Percentiles rank a stretch among this genome's conserved stretches.
Evolutionary conservation across 2,797 vertebrate genomes (phyloP).

Genomic region (Sternarchorhynchus goeldii): DNA sequence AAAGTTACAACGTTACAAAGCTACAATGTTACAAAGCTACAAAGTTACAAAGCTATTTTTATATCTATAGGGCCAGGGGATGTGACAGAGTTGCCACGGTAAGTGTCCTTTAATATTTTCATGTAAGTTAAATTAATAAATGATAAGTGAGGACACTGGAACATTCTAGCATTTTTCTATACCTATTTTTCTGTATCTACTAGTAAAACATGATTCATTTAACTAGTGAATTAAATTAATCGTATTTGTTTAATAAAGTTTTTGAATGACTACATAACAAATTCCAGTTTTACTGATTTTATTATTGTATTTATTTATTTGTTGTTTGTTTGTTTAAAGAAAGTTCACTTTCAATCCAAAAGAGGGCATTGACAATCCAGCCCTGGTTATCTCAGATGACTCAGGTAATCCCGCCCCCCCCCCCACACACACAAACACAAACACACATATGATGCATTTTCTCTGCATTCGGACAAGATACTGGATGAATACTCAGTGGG

Average conservation of each 20-base stretch:
- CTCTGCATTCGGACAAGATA: not conserved
- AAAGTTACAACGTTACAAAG: not conserved
- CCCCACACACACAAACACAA: no score
- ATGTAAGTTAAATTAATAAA: not conserved
- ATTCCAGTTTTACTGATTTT: no score
- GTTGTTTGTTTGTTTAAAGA: constrained; percentile 57
- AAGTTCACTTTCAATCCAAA: constrained; percentile 95
- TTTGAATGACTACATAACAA: not conserved
- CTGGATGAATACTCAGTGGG: not conserved
- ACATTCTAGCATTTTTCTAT: not conserved
- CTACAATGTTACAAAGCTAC: not conserved
- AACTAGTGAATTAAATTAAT: no score
- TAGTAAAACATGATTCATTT: no score
- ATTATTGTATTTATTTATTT: not conserved
- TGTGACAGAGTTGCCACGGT: constrained; percentile 74
- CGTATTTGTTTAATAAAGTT: no score
- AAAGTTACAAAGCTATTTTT: not conserved
- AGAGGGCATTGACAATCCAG: constrained; percentile 95
- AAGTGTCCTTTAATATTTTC: constrained; percentile 60
- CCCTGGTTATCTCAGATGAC: constrained; percentile 79
- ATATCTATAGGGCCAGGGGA: constrained; percentile 66
- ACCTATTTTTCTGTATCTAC: not conserved
- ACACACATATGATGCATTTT: no score
- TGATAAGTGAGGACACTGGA: not conserved
- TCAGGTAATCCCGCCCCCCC: constrained; percentile 66